Conservation (phyloP, 1,140 invertebrate genomes). For the Leguminivora glycinivorella region DNA sequence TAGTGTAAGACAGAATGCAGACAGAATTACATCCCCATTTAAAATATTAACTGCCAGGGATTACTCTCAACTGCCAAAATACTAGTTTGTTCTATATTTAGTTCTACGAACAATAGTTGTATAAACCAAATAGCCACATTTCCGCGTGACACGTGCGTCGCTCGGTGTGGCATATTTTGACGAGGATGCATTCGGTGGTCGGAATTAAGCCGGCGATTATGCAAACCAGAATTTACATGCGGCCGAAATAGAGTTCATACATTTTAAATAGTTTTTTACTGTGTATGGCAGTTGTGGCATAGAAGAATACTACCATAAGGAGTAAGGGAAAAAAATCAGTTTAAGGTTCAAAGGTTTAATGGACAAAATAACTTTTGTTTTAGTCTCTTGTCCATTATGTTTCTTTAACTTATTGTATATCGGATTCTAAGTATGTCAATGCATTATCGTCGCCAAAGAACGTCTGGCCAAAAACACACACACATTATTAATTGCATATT, state of each 20-base stretch:
- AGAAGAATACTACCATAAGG: background rate
- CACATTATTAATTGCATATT: too few species aligned
- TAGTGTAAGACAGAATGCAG: too few species aligned
- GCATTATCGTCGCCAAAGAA: too few species aligned
- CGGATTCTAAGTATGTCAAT: too few species aligned
- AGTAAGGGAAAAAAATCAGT: too few species aligned
- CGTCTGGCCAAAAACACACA: too few species aligned
- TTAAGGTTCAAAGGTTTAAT: too few species aligned
- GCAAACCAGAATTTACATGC: constrained; percentile 5
- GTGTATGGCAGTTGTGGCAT: background rate
- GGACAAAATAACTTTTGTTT: too few species aligned
- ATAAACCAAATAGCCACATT: background rate
- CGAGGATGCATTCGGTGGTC: background rate
- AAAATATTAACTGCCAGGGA: background rate
- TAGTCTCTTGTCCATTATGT: too few species aligned
- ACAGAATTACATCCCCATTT: background rate
- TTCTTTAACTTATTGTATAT: too few species aligned
- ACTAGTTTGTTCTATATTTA: background rate
- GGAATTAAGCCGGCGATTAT: constrained; percentile 7
- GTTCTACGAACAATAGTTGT: too few species aligned
- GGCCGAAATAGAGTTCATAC: background rate
- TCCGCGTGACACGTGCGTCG: background rate
- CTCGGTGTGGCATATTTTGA: constrained; percentile 10
- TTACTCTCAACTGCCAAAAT: background rate
- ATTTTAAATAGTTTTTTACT: background rate